Conservation (phyloP, 2,888 invertebrate genomes). For the Steinernema carpocapsae region DNA sequence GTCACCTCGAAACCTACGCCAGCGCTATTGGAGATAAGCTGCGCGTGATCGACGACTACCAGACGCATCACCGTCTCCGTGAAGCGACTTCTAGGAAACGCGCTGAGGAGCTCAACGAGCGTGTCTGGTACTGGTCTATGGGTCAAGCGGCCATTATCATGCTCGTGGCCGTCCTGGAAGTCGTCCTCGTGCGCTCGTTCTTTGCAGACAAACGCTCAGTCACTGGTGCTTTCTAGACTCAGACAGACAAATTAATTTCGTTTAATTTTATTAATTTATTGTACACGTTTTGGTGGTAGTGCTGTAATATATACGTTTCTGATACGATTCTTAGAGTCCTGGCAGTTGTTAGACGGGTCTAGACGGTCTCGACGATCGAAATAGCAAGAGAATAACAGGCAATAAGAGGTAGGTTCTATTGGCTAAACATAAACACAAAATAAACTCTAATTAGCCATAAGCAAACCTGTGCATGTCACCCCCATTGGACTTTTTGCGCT, state of each 20-base stretch:
- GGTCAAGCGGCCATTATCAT: slow-evolving; percentile 85
- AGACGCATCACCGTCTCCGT: slow-evolving; percentile 92
- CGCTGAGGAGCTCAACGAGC: slow-evolving; percentile 93
- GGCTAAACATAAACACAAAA: no score
- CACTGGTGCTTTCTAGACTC: slow-evolving; percentile 11
- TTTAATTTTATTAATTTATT: not conserved
- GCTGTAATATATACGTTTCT: not conserved
- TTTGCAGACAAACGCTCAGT: slow-evolving; percentile 63
- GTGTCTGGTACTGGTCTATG: slow-evolving; percentile 90
- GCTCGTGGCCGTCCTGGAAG: slow-evolving; percentile 86
- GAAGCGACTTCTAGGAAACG: slow-evolving; percentile 93
- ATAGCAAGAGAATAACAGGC: no score
- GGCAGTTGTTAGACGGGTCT: no score
- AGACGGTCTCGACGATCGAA: no score
- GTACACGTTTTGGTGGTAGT: not conserved
- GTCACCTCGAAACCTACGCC: slow-evolving; percentile 59
- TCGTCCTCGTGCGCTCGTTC: slow-evolving; percentile 74
- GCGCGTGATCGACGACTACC: slow-evolving; percentile 76
- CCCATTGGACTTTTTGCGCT: not conserved
- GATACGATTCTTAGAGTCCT: no score
- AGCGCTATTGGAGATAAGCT: slow-evolving; percentile 63
- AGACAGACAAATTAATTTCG: not conserved
- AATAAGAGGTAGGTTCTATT: no score
- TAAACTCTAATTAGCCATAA: no score
- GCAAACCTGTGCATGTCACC: no score